These are phyloP conservation scores for Netelia virgata DNA, from an alignment of 2,888 invertebrate species.

Conservation along the genomic window DNA sequence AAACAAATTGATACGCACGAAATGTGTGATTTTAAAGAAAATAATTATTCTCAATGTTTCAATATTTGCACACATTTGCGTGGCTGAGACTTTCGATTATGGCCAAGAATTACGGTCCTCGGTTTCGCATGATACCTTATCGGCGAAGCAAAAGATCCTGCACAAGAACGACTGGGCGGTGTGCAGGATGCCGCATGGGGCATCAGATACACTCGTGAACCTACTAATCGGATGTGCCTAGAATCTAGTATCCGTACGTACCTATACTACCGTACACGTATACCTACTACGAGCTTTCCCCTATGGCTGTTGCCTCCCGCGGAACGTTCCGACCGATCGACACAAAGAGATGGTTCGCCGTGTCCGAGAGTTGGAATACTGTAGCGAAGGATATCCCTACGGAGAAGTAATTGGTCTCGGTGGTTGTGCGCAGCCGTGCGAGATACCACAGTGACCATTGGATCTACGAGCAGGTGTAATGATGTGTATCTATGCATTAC, in stretches of 20 bases:
- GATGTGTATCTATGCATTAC: too few species aligned
- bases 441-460: neutral
- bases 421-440: neutral
- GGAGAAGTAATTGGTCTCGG: constrained; percentile 26
- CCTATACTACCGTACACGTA: constrained; percentile 29
- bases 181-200: constrained; percentile 28
- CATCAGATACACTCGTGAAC: constrained; percentile 54
- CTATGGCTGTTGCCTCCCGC: constrained; percentile 23
- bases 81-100: constrained; percentile 1
- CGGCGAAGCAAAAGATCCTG: constrained; percentile 39
- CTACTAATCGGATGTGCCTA: constrained; percentile 53
- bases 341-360: constrained; percentile 19
- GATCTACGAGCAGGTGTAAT: too few species aligned
- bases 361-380: constrained; percentile 13
- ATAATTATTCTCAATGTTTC: neutral
- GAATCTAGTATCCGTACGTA: constrained; percentile 41
- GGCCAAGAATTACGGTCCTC: constrained; percentile 27
- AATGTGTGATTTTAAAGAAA: neutral
- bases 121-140: constrained; percentile 44
- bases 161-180: constrained; percentile 17
- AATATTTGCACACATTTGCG: neutral
- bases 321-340: constrained; percentile 26
- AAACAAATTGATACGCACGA: neutral
- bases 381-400: constrained; percentile 13
- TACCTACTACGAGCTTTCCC: constrained; percentile 32